Evolutionary conservation across 2,113 vertebrate genomes (phyloP).

Genomic region (Brachyhypopomus gauderio): DNA sequence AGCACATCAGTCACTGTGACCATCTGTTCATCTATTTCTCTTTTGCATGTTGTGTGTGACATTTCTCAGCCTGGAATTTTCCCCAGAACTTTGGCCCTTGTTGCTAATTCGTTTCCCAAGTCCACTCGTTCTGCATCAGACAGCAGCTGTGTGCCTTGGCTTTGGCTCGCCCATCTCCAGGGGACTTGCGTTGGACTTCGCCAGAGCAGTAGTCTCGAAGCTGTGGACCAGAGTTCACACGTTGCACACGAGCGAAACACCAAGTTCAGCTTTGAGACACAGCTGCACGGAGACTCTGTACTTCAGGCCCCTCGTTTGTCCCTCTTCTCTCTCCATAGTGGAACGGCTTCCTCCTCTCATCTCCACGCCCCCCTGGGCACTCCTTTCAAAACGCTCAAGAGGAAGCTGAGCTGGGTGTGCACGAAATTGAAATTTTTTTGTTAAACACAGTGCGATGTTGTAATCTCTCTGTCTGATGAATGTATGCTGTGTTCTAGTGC

Average conservation of each 20-base stretch:
- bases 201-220: conserved; percentile 34
- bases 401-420: not conserved
- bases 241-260: conserved; percentile 38
- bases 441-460: not conserved
- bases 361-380: not conserved
- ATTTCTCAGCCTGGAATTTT: conserved; percentile 34
- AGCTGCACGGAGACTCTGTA: conserved; percentile 9
- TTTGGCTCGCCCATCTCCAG: conserved; percentile 14
- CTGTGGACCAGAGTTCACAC: conserved; percentile 41
- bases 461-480: not conserved
- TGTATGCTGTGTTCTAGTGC: conserved; percentile 13
- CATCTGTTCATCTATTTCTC: conserved; percentile 21
- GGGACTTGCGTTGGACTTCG: conserved; percentile 12
- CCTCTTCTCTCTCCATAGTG: not conserved
- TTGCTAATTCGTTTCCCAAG: conserved; percentile 30
- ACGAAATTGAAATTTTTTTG: not conserved
- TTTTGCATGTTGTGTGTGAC: not conserved
- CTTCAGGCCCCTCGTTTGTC: conserved; percentile 9
- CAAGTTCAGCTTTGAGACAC: conserved; percentile 13
- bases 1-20: not conserved
- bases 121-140: conserved; percentile 4
- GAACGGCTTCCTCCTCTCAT: not conserved
- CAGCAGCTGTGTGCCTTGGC: conserved; percentile 27
- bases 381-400: not conserved
- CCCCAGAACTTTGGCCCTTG: not conserved